Conservation (phyloP, 2,113 vertebrate species). For the Sylvietta virens region DNA sequence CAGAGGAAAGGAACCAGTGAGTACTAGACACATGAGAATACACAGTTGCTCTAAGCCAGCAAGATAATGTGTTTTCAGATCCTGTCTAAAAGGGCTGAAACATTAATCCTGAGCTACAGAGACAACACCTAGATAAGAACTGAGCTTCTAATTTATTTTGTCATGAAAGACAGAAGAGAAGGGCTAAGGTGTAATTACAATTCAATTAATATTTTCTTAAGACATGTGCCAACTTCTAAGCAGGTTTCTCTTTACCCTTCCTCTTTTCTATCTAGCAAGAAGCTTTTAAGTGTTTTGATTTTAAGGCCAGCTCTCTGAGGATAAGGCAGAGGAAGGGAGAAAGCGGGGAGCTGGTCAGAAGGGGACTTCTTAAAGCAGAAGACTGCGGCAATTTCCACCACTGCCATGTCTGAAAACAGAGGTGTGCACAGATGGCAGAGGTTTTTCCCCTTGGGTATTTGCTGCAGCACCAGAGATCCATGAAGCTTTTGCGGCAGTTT, state of each 20-base stretch:
- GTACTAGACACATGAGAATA: background rate
- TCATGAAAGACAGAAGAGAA: background rate
- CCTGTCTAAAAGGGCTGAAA: slow-evolving; percentile 9
- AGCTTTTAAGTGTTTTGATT: background rate
- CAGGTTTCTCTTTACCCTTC: background rate
- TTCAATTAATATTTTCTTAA: background rate
- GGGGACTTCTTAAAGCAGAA: background rate
- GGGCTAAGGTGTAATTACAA: background rate
- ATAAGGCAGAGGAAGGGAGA: background rate
- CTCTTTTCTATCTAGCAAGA: background rate
- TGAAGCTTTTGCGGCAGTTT: background rate
- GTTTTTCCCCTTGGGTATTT: background rate
- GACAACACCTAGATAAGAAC: slow-evolving; percentile 42
- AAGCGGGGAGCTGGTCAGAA: background rate
- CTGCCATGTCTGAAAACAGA: background rate
- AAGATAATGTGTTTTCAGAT: slow-evolving; percentile 12
- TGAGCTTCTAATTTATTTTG: background rate
- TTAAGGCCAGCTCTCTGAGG: background rate
- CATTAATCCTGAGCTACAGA: slow-evolving; percentile 11
- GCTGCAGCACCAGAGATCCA: background rate
- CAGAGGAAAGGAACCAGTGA: background rate
- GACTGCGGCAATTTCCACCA: background rate
- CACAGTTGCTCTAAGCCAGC: background rate
- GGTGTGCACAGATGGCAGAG: background rate
- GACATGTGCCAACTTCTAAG: background rate